Evolutionary conservation across 1,140 invertebrate genomes (phyloP).

Genomic region (Globodera rostochiensis): DNA sequence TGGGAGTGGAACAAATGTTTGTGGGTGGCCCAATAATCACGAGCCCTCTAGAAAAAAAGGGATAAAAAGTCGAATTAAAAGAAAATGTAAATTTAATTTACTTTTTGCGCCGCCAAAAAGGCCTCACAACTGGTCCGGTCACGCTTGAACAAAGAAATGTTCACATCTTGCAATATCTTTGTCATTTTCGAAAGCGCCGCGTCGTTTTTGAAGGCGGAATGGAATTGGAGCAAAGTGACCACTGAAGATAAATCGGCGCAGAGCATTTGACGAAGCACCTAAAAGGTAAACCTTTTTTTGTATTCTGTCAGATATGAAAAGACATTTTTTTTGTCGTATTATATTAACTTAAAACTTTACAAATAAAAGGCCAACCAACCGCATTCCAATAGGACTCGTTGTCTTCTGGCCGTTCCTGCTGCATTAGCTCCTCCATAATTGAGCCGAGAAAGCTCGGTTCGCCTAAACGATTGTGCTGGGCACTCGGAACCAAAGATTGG

Average conservation of each 20-base stretch:
- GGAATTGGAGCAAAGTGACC: slow-evolving; percentile 26
- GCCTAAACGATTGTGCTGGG: not conserved
- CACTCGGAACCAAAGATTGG: slow-evolving; percentile 22
- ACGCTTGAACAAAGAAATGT: slow-evolving; percentile 18
- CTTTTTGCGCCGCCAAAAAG: slow-evolving; percentile 13
- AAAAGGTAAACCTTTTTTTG: not conserved
- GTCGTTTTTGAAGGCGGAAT: slow-evolving; percentile 26
- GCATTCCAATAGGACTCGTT: slow-evolving; percentile 30
- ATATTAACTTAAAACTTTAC: not conserved
- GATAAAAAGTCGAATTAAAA: not conserved
- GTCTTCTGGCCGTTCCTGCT: slow-evolving; percentile 22
- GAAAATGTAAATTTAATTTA: not conserved
- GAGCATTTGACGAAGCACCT: slow-evolving; percentile 25
- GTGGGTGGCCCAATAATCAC: slow-evolving; percentile 12
- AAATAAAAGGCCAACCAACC: not conserved
- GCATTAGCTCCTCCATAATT: slow-evolving; percentile 28
- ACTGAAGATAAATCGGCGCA: slow-evolving; percentile 27
- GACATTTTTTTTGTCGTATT: not conserved
- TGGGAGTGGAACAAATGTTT: slow-evolving; percentile 8
- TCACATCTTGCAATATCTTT: slow-evolving; percentile 16
- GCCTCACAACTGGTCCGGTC: slow-evolving; percentile 24
- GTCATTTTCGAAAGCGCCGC: slow-evolving; percentile 17
- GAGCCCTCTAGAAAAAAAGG: slow-evolving; percentile 3
- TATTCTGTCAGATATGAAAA: not conserved
- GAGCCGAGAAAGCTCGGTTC: slow-evolving; percentile 22